Base-by-base conservation (phyloP, 1,140 invertebrate genomes). In the Solenopsis fugax region DNA sequence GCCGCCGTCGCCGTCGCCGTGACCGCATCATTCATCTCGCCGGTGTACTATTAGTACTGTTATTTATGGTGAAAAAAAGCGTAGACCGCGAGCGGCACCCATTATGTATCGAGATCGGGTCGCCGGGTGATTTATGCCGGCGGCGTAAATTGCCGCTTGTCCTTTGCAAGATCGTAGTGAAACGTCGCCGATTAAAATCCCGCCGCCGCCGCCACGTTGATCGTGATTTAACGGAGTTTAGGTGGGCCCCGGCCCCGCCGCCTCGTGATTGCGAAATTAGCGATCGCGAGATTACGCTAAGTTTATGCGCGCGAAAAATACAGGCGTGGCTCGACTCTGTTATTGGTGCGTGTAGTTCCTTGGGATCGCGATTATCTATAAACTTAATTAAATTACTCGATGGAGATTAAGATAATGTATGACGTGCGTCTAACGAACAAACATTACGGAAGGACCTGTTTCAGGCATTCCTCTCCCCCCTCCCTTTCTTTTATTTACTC, bases 91-190 rank as follows among this genome's bases (percentile, higher is more conserved):
- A 73, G 69, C 80, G 87, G 81, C 81, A 69, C 81, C 90, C 81
- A 91, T 91, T 91, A 91, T 91, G 90, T 87, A 91, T 87, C 89
- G 85, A 65, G 87, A 82, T 85, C 84, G 69, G 60, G 87, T 88
- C 88, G 71, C 54, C 45, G 37, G 67, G 65, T 91, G 90, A 91
- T 91, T 91, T 91, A 91, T 91, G 84, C 76, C 80, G 71, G 24
- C 89, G 81, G 81, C 80, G 89, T 88, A 91, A 91, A 91, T 91
- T 91, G 89, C 89, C 90, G 89, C 90, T 91, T 91, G 90, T 91
- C 90, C 89, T 91, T 91, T 91, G 78, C 87, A 54, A 89, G 89
- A 91, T 65, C 82, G 45, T 60, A 75, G 87, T 72, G 85, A 91
- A 89, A 86, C 87, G 90, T 80, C 65, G 86, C 78, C 89, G 90